A percentile compares a stretch with the other conserved stretches of the same genome.
phyloP scores from a whole-genome alignment of 1,140 invertebrate species.

The Drosophila lowei region DNA sequence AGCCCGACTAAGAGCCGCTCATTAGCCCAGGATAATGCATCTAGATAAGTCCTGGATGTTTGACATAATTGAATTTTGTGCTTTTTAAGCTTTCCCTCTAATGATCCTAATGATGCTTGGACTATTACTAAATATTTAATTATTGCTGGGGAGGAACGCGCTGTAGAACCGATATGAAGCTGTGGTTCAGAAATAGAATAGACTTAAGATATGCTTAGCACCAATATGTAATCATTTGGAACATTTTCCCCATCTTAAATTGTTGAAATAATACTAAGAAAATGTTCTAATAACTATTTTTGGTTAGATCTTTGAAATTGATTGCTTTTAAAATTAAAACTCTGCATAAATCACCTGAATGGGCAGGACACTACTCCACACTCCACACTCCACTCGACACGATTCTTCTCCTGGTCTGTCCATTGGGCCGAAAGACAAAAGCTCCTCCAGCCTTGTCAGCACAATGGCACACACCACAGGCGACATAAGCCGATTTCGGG shows the following conservation, averaged over 20 bases:
- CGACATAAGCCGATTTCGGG: slow-evolving; percentile 80
- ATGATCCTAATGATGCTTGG: slow-evolving; percentile 36
- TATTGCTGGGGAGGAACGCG: background rate
- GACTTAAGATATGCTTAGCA: too few relatives aligned
- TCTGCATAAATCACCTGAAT: slow-evolving; percentile 65
- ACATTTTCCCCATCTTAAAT: too few relatives aligned
- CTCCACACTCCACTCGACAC: background rate
- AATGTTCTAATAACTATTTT: slow-evolving; percentile 33
- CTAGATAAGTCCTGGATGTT: slow-evolving; percentile 60
- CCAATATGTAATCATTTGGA: too few relatives aligned
- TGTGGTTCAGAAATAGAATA: too few relatives aligned
- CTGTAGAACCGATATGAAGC: background rate
- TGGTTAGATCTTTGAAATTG: slow-evolving; percentile 56
- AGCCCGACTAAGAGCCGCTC: slow-evolving; percentile 36
- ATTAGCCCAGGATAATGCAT: slow-evolving; percentile 74
- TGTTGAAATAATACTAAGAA: too few relatives aligned
- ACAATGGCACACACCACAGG: slow-evolving; percentile 58
- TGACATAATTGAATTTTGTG: slow-evolving; percentile 75
- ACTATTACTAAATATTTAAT: slow-evolving; percentile 2
- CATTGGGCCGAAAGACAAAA: slow-evolving; percentile 38
- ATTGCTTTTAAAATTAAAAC: slow-evolving; percentile 75
- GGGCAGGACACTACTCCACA: slow-evolving; percentile 19
- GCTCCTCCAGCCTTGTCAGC: slow-evolving; percentile 69
- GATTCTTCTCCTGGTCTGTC: slow-evolving; percentile 8
- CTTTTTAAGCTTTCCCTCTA: slow-evolving; percentile 13